Evolutionary conservation across 2,113 vertebrate genomes (phyloP).

Genomic region (Dasyornis broadbenti): DNA sequence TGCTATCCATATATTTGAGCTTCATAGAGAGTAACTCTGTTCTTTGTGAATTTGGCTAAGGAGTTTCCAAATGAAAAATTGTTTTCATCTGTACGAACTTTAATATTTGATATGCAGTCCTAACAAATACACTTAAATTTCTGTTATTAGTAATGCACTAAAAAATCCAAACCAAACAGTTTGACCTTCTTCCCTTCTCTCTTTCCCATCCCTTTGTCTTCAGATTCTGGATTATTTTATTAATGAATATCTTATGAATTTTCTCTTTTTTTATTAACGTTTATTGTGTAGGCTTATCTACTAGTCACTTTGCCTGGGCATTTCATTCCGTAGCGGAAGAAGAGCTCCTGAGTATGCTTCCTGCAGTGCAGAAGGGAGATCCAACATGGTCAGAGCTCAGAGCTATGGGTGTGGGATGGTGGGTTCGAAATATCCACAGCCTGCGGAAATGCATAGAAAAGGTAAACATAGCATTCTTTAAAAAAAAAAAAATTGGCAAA

Average conservation of each 20-base stretch:
- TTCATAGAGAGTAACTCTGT: not conserved
- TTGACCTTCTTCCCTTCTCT: not conserved
- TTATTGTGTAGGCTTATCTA: conserved; percentile 83
- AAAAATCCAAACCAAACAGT: not conserved
- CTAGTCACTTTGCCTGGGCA: conserved; percentile 95
- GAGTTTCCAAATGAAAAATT: not conserved
- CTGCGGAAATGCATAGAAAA: conserved; percentile 93
- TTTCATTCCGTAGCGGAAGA: conserved; percentile 98
- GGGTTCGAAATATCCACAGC: conserved; percentile 88
- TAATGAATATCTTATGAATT: not conserved
- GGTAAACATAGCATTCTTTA: conserved; percentile 66
- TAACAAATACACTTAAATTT: not conserved
- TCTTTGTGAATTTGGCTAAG: not conserved
- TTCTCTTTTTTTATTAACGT: not conserved
- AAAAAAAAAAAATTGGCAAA: not conserved
- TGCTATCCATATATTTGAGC: not conserved
- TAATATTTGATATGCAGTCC: not conserved
- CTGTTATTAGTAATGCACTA: not conserved
- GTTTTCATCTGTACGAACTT: not conserved
- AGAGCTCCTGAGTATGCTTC: conserved; percentile 90
- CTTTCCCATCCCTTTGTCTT: not conserved
- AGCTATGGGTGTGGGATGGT: conserved; percentile 97
- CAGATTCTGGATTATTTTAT: not conserved
- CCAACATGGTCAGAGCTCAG: conserved; percentile 90
- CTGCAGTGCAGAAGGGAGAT: conserved; percentile 86